phyloP scores from a whole-genome alignment of 2,888 invertebrate genomes.

The Adelphocoris suturalis region DNA sequence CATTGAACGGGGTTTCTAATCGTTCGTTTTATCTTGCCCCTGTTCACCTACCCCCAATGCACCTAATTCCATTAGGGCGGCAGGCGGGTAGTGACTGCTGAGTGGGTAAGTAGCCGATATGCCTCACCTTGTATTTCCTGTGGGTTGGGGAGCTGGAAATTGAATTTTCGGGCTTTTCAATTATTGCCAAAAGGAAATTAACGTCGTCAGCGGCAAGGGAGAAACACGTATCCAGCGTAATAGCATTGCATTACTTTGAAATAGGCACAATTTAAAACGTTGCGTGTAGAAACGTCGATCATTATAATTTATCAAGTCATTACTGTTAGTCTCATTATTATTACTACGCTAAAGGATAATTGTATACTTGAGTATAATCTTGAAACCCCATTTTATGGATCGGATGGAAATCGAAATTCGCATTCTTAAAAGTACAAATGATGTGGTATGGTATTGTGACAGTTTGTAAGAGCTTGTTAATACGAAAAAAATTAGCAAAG shows the following conservation, averaged over 20 bases:
- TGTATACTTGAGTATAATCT: too few relatives aligned
- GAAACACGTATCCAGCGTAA: not conserved
- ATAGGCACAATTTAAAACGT: not conserved
- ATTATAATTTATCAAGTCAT: too few relatives aligned
- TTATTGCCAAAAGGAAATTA: conserved; percentile 23
- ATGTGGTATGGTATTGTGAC: too few relatives aligned
- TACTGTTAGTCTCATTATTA: too few relatives aligned
- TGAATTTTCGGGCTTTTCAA: conserved; percentile 30
- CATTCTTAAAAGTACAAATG: too few relatives aligned
- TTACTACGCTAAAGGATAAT: too few relatives aligned
- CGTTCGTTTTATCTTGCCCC: not conserved
- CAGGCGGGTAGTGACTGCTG: conserved; percentile 3
- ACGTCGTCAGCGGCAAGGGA: not conserved
- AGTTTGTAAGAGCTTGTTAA: too few relatives aligned
- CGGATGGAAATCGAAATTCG: too few relatives aligned
- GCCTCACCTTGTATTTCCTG: conserved; percentile 26
- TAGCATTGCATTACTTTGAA: not conserved
- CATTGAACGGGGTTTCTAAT: not conserved
- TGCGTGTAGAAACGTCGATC: too few relatives aligned
- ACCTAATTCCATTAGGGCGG: not conserved
- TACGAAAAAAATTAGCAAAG: too few relatives aligned
- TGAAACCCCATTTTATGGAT: too few relatives aligned
- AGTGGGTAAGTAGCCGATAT: not conserved
- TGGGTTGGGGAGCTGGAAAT: conserved; percentile 18
- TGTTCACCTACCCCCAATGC: not conserved